Evolutionary conservation across 2,113 vertebrate genomes (phyloP).

Genomic region (Coturnix japonica): DNA sequence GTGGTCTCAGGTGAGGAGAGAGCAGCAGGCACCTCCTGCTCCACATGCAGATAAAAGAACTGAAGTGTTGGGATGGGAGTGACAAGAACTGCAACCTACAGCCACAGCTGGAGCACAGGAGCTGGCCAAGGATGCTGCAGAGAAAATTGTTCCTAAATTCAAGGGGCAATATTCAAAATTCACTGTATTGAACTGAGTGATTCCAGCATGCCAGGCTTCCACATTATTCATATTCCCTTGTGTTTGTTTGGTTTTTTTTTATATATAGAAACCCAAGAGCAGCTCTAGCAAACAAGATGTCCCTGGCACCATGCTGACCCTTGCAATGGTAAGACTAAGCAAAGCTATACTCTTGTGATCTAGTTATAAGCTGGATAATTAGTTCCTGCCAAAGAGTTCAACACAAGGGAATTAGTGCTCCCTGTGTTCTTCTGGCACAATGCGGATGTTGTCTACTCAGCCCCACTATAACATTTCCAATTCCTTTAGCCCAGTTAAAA

Average conservation of each 20-base stretch:
- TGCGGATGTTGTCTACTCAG: background rate
- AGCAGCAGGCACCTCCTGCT: background rate
- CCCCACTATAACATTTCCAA: background rate
- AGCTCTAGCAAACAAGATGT: background rate
- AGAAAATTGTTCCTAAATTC: background rate
- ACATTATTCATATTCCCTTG: background rate
- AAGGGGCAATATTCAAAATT: background rate
- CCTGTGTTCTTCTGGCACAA: background rate
- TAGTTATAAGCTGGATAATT: background rate
- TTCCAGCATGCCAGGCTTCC: background rate
- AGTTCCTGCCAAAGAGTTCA: background rate
- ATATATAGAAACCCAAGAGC: background rate
- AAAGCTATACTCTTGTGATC: background rate
- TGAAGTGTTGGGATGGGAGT: background rate
- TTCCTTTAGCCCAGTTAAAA: background rate
- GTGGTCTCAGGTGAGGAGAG: background rate
- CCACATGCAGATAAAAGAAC: background rate
- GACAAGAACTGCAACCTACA: background rate
- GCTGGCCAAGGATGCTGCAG: rapidly evolving
- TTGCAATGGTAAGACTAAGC: background rate
- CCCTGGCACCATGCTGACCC: background rate
- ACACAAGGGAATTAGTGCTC: background rate
- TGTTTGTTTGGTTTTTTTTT: background rate
- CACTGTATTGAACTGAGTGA: background rate
- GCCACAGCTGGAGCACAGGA: background rate